Conservation (phyloP, 2,888 invertebrate species). For the Amphipoea oculea region DNA sequence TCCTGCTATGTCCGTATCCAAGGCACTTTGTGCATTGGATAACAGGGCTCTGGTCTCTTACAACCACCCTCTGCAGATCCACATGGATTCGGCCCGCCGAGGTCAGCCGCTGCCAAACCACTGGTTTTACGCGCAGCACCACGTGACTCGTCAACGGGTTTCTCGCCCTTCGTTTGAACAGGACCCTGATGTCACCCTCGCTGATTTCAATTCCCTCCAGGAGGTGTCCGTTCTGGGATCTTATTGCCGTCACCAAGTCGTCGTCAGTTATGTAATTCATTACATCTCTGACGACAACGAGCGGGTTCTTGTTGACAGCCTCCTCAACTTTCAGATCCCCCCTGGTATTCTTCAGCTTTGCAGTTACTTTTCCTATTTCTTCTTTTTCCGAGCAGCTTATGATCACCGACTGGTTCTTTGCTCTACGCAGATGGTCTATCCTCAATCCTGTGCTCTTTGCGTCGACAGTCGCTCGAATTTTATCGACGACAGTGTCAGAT, state of each 20-base stretch:
- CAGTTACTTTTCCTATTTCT: background rate
- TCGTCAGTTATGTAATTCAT: conserved; percentile 1
- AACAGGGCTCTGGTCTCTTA: too few relatives aligned
- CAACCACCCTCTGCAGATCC: too few relatives aligned
- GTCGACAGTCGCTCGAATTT: background rate
- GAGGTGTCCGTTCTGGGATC: background rate
- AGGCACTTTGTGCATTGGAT: too few relatives aligned
- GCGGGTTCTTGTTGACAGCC: too few relatives aligned
- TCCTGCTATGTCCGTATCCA: too few relatives aligned
- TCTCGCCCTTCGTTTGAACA: too few relatives aligned
- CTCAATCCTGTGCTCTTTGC: background rate
- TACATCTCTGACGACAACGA: background rate
- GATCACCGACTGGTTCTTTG: background rate
- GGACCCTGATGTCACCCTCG: too few relatives aligned
- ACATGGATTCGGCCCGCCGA: too few relatives aligned
- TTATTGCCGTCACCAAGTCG: background rate
- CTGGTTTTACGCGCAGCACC: too few relatives aligned
- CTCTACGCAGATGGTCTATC: background rate
- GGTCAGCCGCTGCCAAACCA: too few relatives aligned
- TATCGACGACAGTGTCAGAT: background rate
- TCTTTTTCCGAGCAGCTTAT: background rate
- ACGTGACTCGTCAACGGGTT: too few relatives aligned
- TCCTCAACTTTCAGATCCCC: too few relatives aligned
- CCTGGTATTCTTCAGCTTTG: background rate
- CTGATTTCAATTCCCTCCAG: background rate